Evolutionary conservation across 2,113 vertebrate genomes (phyloP).

Genomic region (Aphyosemion australe): DNA sequence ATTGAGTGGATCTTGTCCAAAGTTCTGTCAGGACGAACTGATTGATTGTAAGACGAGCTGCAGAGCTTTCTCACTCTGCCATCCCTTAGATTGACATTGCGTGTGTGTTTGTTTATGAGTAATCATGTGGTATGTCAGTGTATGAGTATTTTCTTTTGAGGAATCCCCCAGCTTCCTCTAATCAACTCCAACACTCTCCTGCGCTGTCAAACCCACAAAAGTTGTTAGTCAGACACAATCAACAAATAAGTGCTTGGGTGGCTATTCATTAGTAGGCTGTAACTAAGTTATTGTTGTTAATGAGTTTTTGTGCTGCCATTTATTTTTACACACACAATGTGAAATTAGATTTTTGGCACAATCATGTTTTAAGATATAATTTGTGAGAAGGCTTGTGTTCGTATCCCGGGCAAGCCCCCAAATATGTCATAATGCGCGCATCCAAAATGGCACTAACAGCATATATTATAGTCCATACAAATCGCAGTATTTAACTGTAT

Average conservation of each 20-base stretch:
- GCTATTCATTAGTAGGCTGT: constrained; percentile 8
- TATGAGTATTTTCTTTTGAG: constrained; percentile 22
- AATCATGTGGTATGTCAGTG: constrained; percentile 1
- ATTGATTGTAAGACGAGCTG: constrained; percentile 46
- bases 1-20: constrained; percentile 39
- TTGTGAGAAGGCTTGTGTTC: too few species aligned
- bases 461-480: too few species aligned
- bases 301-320: constrained; percentile 1
- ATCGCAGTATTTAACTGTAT: too few species aligned
- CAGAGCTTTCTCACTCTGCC: constrained; percentile 1
- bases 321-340: not conserved
- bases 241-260: constrained; percentile 6
- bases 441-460: too few species aligned
- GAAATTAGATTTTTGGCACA: constrained; percentile 1
- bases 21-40: constrained; percentile 45
- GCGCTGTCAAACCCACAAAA: constrained; percentile 40
- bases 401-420: too few species aligned
- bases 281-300: constrained; percentile 14
- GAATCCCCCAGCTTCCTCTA: constrained; percentile 37
- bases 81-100: constrained; percentile 19
- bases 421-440: too few species aligned
- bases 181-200: constrained; percentile 38
- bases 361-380: not conserved
- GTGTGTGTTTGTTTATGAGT: not conserved
- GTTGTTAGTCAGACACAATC: constrained; percentile 20